phyloP scores from a whole-genome alignment of 2,797 vertebrate genomes.

The Platyrinchus mystaceus region DNA sequence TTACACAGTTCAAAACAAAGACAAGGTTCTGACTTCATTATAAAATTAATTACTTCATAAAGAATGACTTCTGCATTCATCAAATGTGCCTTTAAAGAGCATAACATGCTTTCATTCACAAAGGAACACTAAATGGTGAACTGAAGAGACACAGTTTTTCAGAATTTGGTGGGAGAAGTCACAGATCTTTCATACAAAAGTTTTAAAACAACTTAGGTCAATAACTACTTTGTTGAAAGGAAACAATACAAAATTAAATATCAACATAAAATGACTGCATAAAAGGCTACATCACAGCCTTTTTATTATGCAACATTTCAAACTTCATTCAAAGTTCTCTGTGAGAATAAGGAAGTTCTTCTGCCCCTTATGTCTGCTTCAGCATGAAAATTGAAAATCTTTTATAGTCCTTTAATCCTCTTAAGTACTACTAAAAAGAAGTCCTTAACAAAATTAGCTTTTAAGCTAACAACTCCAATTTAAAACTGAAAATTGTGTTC shows the following conservation, averaged over 20 bases:
- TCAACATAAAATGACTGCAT: neutral
- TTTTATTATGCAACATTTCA: neutral
- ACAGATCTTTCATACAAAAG: neutral
- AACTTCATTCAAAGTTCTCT: neutral
- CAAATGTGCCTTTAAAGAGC: conserved; percentile 36
- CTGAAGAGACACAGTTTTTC: neutral
- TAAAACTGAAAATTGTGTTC: neutral
- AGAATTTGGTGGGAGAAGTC: neutral
- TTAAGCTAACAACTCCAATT: neutral
- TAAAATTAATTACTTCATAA: conserved; percentile 57
- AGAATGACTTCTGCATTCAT: conserved; percentile 39
- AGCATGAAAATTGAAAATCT: neutral
- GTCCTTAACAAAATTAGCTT: neutral
- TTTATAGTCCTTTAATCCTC: neutral
- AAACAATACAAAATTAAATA: neutral
- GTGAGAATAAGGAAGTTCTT: neutral
- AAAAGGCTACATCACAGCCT: neutral
- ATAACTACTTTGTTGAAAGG: neutral
- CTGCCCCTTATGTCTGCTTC: neutral
- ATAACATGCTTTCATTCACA: conserved; percentile 36
- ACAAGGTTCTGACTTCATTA: conserved; percentile 57
- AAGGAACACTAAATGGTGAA: conserved; percentile 3
- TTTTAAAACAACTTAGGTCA: neutral
- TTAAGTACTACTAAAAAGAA: neutral
- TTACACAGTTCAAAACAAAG: conserved; percentile 46